Evolutionary conservation across 30 jellyfish, hydroid and myxozoan genomes (phyloP).

Genomic region (Aurelia sp.): DNA sequence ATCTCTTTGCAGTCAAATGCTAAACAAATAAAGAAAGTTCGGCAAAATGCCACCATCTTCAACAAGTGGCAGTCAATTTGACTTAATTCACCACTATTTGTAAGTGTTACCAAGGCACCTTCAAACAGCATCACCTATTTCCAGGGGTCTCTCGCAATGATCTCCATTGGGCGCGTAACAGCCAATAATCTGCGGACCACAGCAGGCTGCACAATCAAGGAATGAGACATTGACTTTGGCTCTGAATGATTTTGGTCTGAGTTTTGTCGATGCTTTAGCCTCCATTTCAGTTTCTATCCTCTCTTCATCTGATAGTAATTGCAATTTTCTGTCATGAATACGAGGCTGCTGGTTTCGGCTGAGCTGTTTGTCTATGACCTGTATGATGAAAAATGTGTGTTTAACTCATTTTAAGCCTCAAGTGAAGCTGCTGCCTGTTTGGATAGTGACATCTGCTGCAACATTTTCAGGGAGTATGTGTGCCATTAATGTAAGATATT

Average conservation of each 20-base stretch:
- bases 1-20: no score
- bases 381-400: not conserved
- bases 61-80: no score
- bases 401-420: not conserved
- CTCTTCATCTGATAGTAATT: constrained; percentile 65
- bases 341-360: constrained; percentile 44
- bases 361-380: constrained; percentile 68
- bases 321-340: constrained; percentile 40
- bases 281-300: constrained; percentile 71
- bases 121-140: constrained; percentile 44
- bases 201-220: constrained; percentile 80
- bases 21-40: no score
- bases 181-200: constrained; percentile 84
- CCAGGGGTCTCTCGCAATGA: constrained; percentile 86
- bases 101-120: not conserved
- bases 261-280: constrained; percentile 50
- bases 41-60: no score
- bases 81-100: no score
- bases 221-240: constrained; percentile 40
- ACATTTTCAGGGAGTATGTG: no score
- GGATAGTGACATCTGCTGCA: no score
- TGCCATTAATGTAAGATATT: no score
- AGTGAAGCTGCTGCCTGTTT: not conserved
- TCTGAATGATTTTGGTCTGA: constrained; percentile 22
- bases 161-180: constrained; percentile 90